Evolutionary conservation across 2,797 vertebrate genomes (phyloP), one percentile per base, ranked within the genome.

Genomic region (Spheniscus humboldti): DNA sequence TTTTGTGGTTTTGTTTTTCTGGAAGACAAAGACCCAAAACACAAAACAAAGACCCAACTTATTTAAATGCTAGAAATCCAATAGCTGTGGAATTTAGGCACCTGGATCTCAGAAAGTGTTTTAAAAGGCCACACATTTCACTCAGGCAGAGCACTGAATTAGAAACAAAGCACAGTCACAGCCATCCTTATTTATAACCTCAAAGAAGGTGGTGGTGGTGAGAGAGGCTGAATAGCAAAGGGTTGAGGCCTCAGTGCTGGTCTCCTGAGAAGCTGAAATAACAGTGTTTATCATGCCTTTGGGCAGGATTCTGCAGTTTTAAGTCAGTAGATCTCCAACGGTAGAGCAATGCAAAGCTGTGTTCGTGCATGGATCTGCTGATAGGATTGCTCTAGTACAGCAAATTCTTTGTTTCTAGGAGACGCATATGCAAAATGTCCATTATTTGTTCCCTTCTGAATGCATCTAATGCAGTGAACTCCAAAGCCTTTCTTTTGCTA

Each of bases 331-430:
- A 22, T 69, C n/a, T 90, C 7, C 45, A 47, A 0, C 1, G 12
- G 24, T 2, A 22, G 39, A 86, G 37, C 63, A 74, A 41, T 3
- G 22, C 41, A 71, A 72, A 48, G 33, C 53, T 79, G 76, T 2
- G 0, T 59, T 76, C 5, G 4, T 57, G 69, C 20, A 3, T 5
- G 33, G 37, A 72, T 50, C n/a, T 76, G 80, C 66, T 82, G 67
- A 6, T 19, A 39, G 57, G 28, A 18, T 60, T 85, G 39, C 28
- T 85, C 43, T 25, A 39, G 63, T 76, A 31, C 52, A 59, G 77
- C 56, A 64, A 31, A 75, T 24, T 71, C 72, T 83, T 81, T 79
- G 31, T 93, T 92, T 84, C 90, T 85, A 66, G 56, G 73, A 92
- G 68, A 62, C 7, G 7, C 5, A 4, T 11, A 6, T 15, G 37